Conservation (phyloP, 2,888 invertebrate species). For the Scelioninae gen. 2 region DNA sequence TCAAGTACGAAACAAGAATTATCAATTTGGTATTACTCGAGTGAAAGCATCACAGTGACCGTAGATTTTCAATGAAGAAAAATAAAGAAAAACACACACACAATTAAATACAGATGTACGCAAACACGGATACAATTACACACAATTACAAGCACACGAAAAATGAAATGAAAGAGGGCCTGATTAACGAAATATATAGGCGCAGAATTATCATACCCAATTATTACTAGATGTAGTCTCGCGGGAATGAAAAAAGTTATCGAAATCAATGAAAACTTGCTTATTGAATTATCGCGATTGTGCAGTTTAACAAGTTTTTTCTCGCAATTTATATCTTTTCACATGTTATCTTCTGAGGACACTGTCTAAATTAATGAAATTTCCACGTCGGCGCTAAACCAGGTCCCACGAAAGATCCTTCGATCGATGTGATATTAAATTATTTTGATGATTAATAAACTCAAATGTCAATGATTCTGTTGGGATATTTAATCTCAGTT, state of each 20-base stretch:
- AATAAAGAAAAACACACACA: slow-evolving; percentile 3
- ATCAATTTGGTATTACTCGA: slow-evolving; percentile 53
- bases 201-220: slow-evolving; percentile 54
- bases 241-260: slow-evolving; percentile 42
- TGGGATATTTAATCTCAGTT: slow-evolving; percentile 49
- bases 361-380: slow-evolving; percentile 35
- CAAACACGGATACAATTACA: too few species aligned
- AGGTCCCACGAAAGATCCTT: slow-evolving; percentile 58
- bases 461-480: slow-evolving; percentile 66
- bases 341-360: slow-evolving; percentile 33
- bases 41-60: slow-evolving; percentile 39
- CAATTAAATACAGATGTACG: too few species aligned
- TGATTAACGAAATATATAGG: slow-evolving; percentile 53
- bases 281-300: slow-evolving; percentile 49
- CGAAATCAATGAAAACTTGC: slow-evolving; percentile 45
- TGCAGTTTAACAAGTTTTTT: slow-evolving; percentile 48
- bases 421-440: slow-evolving; percentile 69
- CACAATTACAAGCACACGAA: slow-evolving; percentile 12
- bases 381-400: slow-evolving; percentile 56
- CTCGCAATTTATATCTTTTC: slow-evolving; percentile 52
- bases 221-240: slow-evolving; percentile 57
- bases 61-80: slow-evolving; percentile 48
- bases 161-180: slow-evolving; percentile 42
- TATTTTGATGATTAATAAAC: slow-evolving; percentile 70
- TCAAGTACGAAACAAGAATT: slow-evolving; percentile 25